A percentile compares a stretch with the other conserved stretches of the same genome.
These are phyloP conservation scores for Drosophila gunungcola DNA, from an alignment of 1,140 invertebrate species.

Conservation along the genomic window DNA sequence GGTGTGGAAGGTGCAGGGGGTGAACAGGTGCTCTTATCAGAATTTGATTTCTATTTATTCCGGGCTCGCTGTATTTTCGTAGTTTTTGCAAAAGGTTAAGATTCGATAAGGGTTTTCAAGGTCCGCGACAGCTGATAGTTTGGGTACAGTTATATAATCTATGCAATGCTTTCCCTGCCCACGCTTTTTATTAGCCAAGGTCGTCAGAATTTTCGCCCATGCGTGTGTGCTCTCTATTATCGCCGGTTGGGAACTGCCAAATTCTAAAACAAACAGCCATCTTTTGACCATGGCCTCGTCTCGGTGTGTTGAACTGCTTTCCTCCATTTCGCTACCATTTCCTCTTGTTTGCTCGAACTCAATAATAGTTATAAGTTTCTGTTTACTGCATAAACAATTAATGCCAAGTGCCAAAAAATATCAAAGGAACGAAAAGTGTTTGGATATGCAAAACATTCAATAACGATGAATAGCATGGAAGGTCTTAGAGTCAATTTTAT, in stretches of 20 bases:
- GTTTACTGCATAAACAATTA: conserved; percentile 38
- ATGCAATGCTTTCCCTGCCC: conserved; percentile 37
- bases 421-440: conserved; percentile 19
- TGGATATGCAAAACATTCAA: conserved; percentile 4
- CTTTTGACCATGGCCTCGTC: conserved; percentile 52
- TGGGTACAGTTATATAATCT: conserved; percentile 66
- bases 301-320: conserved; percentile 46
- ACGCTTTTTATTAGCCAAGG: conserved; percentile 76
- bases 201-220: conserved; percentile 57
- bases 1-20: conserved; percentile 3
- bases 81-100: conserved; percentile 82
- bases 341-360: conserved; percentile 10
- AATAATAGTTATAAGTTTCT: conserved; percentile 27
- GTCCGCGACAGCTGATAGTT: conserved; percentile 55
- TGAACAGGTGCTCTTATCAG: conserved; percentile 34
- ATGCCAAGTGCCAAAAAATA: conserved; percentile 22
- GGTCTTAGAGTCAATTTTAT: conserved; percentile 4
- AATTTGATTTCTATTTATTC: conserved; percentile 44
- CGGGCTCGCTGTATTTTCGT: conserved; percentile 56
- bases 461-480: not conserved
- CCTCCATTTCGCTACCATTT: conserved; percentile 20
- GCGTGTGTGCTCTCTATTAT: conserved; percentile 16
- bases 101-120: conserved; percentile 81
- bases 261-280: conserved; percentile 43
- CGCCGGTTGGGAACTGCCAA: conserved; percentile 33